Evolutionary conservation across 2,797 vertebrate species (phyloP), one percentile per base, ranked within the genome.

Genomic region (Chaunax sp.): DNA sequence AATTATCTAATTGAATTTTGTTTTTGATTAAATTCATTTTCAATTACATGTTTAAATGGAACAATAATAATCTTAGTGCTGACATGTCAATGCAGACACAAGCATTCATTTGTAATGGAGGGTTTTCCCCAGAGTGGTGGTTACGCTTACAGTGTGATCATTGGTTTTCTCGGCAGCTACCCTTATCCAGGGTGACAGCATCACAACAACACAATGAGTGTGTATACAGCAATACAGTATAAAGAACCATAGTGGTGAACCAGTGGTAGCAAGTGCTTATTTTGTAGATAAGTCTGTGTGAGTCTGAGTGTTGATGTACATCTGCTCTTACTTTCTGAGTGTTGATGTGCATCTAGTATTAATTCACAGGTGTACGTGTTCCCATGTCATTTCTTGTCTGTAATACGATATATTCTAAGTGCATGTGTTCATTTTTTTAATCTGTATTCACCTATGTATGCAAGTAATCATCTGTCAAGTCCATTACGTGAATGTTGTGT

Each of bases 101-200:
- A 20, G 44, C 43, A 56, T 83, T 75, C 57, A 43, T 15, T 53
- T 63, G 49, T 69, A 54, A 78, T 74, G 65, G 46, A 70, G 55
- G 63, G 52, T 49, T 83, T 75, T 77, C 49, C 41, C 30, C 15
- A 46, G 26, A 76, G 69, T 80, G 69, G 65, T 70, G 76, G 59
- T 75, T 85, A 52, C 61, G 19, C 63, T 86, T 71, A 78, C 73
- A 69, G 75, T 82, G 57, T 87, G 81, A 82, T 86, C 71, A 71
- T 83, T 89, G 89, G 75, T 87, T 89, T 88, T 87, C 75, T 90
- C 58, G 77, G 84, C 86, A 91, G 84, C 84, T 84, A 14, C 77
- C 74, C 70, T 89, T 83, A 85, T 83, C 84, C 77, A 82, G 75
- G 75, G 80, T 85, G 86, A 90, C 87, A 74, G 75, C 78, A 79